These are phyloP conservation scores for Ochotona curzoniae DNA, from an alignment of 2,113 vertebrate genomes.

Conservation along the genomic window DNA sequence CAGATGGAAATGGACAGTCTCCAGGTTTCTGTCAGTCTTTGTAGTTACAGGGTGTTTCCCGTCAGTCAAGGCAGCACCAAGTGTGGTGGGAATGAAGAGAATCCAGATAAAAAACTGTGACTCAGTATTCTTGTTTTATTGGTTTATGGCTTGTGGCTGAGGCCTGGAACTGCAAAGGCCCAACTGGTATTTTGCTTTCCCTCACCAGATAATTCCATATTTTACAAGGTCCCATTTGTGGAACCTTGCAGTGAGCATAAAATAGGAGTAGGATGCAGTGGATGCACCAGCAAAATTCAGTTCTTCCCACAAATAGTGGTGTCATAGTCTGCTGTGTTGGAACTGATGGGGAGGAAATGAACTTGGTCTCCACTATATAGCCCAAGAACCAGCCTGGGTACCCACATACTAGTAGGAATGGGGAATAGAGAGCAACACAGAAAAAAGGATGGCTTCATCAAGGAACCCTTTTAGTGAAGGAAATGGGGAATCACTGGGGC, in stretches of 20 bases:
- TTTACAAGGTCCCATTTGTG: constrained; percentile 21
- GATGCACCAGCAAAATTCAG: background rate
- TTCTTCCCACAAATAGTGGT: constrained; percentile 50
- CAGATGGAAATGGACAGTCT: constrained; percentile 44
- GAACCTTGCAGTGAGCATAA: constrained; percentile 10
- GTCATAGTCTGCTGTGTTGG: background rate
- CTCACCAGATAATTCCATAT: constrained; percentile 27
- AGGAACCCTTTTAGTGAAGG: background rate
- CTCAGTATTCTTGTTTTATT: constrained; percentile 66
- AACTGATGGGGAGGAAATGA: constrained; percentile 48
- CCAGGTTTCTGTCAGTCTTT: constrained; percentile 43
- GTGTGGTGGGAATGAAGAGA: constrained; percentile 60
- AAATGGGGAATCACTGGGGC: constrained; percentile 42
- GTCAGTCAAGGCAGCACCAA: constrained; percentile 71
- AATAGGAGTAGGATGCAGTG: background rate
- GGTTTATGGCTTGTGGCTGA: constrained; percentile 77
- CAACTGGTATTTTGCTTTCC: constrained; percentile 15
- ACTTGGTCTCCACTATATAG: background rate
- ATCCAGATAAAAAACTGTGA: constrained; percentile 51
- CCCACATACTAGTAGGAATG: background rate
- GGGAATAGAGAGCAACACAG: constrained; percentile 24
- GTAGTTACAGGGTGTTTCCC: constrained; percentile 23
- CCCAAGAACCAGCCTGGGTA: constrained; percentile 76
- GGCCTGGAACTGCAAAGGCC: constrained; percentile 63
- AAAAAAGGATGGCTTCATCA: background rate